A percentile compares a stretch with the other conserved stretches of the same genome.
Evolutionary conservation across 2,113 vertebrate genomes (phyloP).

Genomic region (Oryzias curvinotus): DNA sequence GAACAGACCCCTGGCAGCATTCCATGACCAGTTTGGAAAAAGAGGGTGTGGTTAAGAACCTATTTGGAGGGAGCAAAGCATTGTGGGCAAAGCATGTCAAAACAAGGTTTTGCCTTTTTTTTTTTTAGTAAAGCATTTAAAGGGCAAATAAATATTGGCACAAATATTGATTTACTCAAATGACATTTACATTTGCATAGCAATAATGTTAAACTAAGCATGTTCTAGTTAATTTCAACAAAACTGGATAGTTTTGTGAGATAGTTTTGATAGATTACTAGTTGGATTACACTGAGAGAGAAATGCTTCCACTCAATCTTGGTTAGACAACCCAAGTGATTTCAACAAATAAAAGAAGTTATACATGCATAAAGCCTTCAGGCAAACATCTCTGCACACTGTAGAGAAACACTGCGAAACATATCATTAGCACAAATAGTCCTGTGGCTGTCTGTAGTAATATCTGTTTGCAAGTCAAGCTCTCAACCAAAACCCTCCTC

Average conservation of each 20-base stretch:
- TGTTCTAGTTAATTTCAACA: not conserved
- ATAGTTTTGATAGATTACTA: conserved; percentile 36
- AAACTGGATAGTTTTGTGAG: conserved; percentile 7
- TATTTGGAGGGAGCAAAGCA: conserved; percentile 27
- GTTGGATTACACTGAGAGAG: conserved; percentile 28
- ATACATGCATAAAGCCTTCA: conserved; percentile 42
- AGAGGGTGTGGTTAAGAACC: conserved; percentile 12
- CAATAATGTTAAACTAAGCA: no score
- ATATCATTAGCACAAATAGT: conserved; percentile 73
- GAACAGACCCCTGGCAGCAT: conserved; percentile 55
- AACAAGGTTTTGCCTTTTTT: not conserved
- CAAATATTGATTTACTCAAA: no score
- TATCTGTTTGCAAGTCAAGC: conserved; percentile 60
- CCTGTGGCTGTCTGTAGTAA: conserved; percentile 70
- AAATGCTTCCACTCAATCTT: conserved; percentile 42
- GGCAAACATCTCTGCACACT: conserved; percentile 59
- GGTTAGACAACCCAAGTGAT: conserved; percentile 53
- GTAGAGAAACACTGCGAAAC: conserved; percentile 60
- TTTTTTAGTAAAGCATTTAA: no score
- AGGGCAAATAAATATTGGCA: no score
- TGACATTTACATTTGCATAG: no score
- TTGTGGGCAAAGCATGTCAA: conserved; percentile 25
- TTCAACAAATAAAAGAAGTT: conserved; percentile 66
- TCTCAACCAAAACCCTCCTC: conserved; percentile 39
- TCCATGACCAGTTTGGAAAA: conserved; percentile 63